phyloP scores from a whole-genome alignment of 2,888 invertebrate species.

The Eumacrocentrus americanus region DNA sequence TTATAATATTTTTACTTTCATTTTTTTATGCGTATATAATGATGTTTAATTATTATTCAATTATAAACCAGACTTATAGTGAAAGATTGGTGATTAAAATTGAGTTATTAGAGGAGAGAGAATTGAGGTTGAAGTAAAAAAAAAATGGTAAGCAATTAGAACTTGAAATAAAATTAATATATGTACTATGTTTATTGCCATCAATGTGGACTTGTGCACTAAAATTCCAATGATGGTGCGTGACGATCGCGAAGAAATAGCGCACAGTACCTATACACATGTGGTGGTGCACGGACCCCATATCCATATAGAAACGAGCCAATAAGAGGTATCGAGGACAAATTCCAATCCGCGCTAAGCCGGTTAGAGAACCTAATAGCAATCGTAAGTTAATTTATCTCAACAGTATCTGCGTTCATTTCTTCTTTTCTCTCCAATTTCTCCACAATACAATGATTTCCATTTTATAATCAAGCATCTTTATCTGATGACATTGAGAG shows the following conservation, averaged over 20 bases:
- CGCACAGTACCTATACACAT: slow-evolving; percentile 9
- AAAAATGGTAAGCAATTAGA: neutral
- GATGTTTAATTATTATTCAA: too few species aligned
- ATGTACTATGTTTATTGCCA: too few species aligned
- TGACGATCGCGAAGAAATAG: slow-evolving; percentile 16
- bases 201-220: slow-evolving; percentile 1
- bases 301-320: slow-evolving; percentile 36
- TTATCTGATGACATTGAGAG: too few species aligned
- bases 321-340: slow-evolving; percentile 56
- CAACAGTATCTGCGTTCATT: neutral
- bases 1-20: too few species aligned
- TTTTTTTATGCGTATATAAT: too few species aligned
- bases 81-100: too few species aligned
- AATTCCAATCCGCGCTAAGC: slow-evolving; percentile 46
- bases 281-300: slow-evolving; percentile 3
- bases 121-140: neutral
- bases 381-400: slow-evolving; percentile 1
- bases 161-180: slow-evolving; percentile 4
- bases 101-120: too few species aligned
- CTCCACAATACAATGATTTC: too few species aligned
- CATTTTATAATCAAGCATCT: neutral
- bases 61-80: too few species aligned
- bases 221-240: slow-evolving; percentile 6
- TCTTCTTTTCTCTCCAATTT: neutral
- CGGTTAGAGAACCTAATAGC: slow-evolving; percentile 18